Conservation (phyloP, 2,888 invertebrate genomes). For the Crematogaster levior region DNA sequence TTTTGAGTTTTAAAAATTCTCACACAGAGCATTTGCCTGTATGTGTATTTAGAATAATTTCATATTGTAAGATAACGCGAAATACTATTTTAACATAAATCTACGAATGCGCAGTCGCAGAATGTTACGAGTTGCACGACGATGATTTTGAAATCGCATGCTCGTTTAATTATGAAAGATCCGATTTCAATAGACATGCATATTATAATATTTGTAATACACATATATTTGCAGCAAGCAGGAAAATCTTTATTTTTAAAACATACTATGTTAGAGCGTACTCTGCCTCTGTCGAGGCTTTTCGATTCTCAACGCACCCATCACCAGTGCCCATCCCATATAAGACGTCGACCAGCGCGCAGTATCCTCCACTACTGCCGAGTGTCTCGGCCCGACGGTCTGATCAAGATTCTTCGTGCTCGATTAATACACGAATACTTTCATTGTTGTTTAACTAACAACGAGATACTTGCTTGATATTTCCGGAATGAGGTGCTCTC, state of each 20-base stretch:
- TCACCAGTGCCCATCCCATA: no score
- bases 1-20: neutral
- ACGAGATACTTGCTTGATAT: conserved; percentile 52
- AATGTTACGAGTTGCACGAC: neutral
- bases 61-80: neutral
- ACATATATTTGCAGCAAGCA: no score
- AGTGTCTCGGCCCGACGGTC: no score
- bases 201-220: neutral
- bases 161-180: neutral
- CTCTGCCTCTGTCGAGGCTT: no score
- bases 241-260: no score
- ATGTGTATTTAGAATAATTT: neutral
- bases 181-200: neutral
- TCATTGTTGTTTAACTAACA: conserved; percentile 47
- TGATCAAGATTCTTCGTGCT: conserved; percentile 54
- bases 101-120: neutral
- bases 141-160: neutral
- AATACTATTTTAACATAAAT: neutral
- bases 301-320: no score
- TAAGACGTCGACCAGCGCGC: no score
- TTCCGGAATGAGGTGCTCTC: conserved; percentile 53
- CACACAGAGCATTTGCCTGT: neutral
- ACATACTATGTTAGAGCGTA: no score
- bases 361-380: no score
- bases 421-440: conserved; percentile 48